Evolutionary conservation across 2,888 invertebrate genomes (phyloP).

Genomic region (Drosophila setosimentum): DNA sequence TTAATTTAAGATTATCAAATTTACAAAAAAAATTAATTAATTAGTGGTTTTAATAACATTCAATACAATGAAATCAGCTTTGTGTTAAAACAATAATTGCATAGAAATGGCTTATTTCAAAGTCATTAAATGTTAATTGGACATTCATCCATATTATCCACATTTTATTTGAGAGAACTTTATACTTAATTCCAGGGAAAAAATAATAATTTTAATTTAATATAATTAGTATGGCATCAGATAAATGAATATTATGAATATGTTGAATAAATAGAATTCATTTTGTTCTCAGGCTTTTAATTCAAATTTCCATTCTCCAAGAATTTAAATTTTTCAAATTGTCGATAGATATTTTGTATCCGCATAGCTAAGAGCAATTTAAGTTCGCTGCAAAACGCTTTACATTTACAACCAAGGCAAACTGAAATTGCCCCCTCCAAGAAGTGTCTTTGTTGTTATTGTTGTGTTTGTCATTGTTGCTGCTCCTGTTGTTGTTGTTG

Average conservation of each 20-base stretch:
- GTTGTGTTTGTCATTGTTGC: constrained; percentile 2
- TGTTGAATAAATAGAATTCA: background rate
- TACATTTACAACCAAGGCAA: constrained; percentile 5
- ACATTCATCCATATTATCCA: background rate
- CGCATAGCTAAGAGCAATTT: background rate
- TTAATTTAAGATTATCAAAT: background rate
- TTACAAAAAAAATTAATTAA: background rate
- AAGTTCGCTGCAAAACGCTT: background rate
- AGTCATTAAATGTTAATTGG: background rate
- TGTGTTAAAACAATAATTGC: background rate
- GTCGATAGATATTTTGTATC: background rate
- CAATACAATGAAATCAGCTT: background rate
- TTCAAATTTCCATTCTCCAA: background rate
- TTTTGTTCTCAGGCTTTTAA: background rate
- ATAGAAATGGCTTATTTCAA: background rate
- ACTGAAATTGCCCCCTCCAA: constrained; percentile 15
- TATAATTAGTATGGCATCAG: background rate
- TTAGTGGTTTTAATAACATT: background rate
- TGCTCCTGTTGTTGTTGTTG: constrained; percentile 16
- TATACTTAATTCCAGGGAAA: background rate
- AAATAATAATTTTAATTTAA: background rate
- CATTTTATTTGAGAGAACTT: background rate
- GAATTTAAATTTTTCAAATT: background rate
- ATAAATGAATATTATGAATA: background rate
- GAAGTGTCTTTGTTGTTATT: constrained; percentile 4